These are phyloP conservation scores for Bicyclus anynana DNA, from an alignment of 1,140 invertebrate species.

Conservation along the genomic window DNA sequence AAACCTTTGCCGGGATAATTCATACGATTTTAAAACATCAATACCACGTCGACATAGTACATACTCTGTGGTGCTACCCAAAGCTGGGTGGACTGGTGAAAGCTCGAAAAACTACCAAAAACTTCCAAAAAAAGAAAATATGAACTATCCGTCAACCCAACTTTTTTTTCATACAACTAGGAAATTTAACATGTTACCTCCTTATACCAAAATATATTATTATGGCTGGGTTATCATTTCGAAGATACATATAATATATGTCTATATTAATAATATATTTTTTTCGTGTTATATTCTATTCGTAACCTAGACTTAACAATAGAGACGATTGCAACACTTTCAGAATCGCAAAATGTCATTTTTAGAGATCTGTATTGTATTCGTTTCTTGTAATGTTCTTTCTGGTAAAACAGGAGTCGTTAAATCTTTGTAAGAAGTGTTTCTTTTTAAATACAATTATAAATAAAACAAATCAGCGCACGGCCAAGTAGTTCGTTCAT, in stretches of 20 bases:
- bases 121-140: conserved; percentile 25
- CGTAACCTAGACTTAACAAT: conserved; percentile 67
- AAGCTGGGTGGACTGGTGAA: conserved; percentile 51
- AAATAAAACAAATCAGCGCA: too few species aligned
- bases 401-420: conserved; percentile 22
- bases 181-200: conserved; percentile 58
- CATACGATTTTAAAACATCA: conserved; percentile 30
- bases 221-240: conserved; percentile 72
- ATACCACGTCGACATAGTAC: conserved; percentile 24
- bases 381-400: conserved; percentile 44
- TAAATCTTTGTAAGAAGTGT: too few species aligned
- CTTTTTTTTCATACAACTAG: conserved; percentile 43
- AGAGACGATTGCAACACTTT: conserved; percentile 71
- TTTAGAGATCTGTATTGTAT: conserved; percentile 60
- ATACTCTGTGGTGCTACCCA: conserved; percentile 30
- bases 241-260: conserved; percentile 58
- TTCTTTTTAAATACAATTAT: too few species aligned
- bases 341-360: conserved; percentile 68
- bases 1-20: conserved; percentile 19
- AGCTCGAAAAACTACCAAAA: conserved; percentile 38
- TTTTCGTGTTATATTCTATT: conserved; percentile 66
- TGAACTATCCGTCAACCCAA: conserved; percentile 42
- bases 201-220: conserved; percentile 77
- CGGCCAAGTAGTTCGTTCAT: too few species aligned
- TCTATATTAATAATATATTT: conserved; percentile 66